These are phyloP conservation scores for Ammodramus savannarum DNA, from an alignment of 2,113 vertebrate genomes.

Conservation along the genomic window DNA sequence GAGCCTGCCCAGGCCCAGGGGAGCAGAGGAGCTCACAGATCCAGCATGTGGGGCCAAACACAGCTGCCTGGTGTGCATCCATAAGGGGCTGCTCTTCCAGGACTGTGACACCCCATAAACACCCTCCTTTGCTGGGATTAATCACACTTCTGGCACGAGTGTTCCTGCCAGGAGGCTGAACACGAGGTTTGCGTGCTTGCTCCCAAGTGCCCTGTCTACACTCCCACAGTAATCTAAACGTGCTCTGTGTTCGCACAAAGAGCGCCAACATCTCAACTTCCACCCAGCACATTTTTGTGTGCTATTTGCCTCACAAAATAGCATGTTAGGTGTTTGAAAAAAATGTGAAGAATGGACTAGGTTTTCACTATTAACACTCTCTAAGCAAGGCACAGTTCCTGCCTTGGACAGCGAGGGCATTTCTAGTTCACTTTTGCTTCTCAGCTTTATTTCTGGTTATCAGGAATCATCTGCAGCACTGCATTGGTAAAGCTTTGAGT, in stretches of 20 bases:
- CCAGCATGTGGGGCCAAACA: neutral
- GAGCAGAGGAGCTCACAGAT: neutral
- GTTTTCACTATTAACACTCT: neutral
- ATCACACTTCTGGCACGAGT: neutral
- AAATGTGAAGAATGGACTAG: neutral
- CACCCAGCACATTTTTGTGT: neutral
- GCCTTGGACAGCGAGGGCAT: neutral
- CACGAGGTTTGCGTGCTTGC: neutral
- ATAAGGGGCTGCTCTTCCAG: neutral
- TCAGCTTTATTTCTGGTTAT: neutral
- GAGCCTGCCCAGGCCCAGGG: neutral
- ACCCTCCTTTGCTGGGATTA: slow-evolving; percentile 34
- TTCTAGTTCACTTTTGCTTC: neutral
- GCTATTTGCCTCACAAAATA: neutral
- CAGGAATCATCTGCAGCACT: neutral
- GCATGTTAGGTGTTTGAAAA: neutral
- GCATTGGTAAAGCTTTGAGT: neutral
- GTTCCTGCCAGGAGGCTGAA: slow-evolving; percentile 25
- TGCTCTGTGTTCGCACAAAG: neutral
- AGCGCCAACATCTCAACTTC: neutral
- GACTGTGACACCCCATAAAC: slow-evolving; percentile 45
- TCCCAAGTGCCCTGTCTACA: slow-evolving; percentile 34
- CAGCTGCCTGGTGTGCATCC: slow-evolving; percentile 28
- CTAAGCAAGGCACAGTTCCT: neutral
- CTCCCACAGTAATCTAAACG: neutral